Percentiles rank a stretch among this genome's conserved stretches.
Evolutionary conservation across 1,140 invertebrate genomes (phyloP).

Genomic region (Drosophila dunni): DNA sequence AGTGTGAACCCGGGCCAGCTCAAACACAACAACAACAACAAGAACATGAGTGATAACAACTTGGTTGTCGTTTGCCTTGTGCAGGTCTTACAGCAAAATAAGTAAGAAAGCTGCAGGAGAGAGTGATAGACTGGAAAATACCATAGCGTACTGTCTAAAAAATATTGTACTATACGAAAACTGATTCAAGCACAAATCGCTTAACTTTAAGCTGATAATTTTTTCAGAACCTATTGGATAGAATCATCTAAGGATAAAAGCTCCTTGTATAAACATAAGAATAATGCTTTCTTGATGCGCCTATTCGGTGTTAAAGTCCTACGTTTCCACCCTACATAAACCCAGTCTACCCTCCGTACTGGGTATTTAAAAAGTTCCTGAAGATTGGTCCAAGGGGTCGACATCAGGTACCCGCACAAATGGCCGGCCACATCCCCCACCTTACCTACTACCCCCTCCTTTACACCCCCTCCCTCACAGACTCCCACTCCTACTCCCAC

Average conservation of each 20-base stretch:
- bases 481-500: background rate
- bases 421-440: slow-evolving; percentile 24
- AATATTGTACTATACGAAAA: too few species aligned
- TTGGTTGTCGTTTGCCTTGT: slow-evolving; percentile 14
- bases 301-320: too few species aligned
- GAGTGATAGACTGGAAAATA: too few species aligned
- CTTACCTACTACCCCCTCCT: background rate
- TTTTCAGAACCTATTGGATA: too few species aligned
- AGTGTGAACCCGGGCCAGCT: slow-evolving; percentile 59
- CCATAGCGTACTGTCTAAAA: too few species aligned
- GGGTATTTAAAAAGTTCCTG: slow-evolving; percentile 1
- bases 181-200: too few species aligned
- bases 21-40: slow-evolving; percentile 36
- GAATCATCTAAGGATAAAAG: too few species aligned
- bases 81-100: slow-evolving; percentile 7
- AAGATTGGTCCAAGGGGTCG: slow-evolving; percentile 30
- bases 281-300: too few species aligned
- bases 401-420: slow-evolving; percentile 52
- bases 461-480: background rate
- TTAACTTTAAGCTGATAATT: too few species aligned
- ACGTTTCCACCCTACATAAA: too few species aligned
- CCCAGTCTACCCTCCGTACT: too few species aligned
- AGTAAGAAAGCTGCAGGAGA: background rate
- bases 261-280: too few species aligned
- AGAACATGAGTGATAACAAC: slow-evolving; percentile 40